Evolutionary conservation across 2,888 invertebrate species (phyloP).

Genomic region (Anagyrus pseudococci): DNA sequence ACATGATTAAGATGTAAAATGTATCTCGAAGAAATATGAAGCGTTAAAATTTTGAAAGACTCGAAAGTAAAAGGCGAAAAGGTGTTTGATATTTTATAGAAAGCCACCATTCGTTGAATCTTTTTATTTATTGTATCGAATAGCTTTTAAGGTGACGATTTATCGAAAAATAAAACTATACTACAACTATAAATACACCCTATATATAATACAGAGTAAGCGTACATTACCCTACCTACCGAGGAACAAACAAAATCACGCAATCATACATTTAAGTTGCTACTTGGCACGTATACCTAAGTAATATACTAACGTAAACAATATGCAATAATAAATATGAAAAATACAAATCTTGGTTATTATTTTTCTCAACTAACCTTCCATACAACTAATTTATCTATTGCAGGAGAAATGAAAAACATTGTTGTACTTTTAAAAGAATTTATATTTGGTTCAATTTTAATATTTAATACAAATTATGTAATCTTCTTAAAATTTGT

Average conservation of each 20-base stretch:
- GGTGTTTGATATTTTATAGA: constrained; percentile 44
- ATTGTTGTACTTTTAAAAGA: not conserved
- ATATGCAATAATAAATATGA: constrained; percentile 62
- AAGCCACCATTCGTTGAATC: constrained; percentile 51
- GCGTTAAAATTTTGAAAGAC: constrained; percentile 37
- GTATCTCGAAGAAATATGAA: constrained; percentile 17
- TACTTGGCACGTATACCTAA: constrained; percentile 62
- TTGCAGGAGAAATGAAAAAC: not conserved
- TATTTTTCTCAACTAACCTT: constrained; percentile 19
- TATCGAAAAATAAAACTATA: constrained; percentile 57
- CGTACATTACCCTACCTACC: constrained; percentile 55
- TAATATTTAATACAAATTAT: not conserved
- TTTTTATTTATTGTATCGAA: constrained; percentile 59
- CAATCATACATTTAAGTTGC: constrained; percentile 63
- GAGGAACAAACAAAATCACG: constrained; percentile 60
- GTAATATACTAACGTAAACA: constrained; percentile 62
- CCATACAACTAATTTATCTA: not conserved
- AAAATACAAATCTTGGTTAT: constrained; percentile 45
- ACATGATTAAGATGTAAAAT: constrained; percentile 28
- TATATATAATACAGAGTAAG: constrained; percentile 59
- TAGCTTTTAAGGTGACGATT: constrained; percentile 61
- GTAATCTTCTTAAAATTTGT: not conserved
- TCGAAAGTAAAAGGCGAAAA: constrained; percentile 33
- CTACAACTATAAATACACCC: constrained; percentile 61
- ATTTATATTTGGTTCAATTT: not conserved